Percentiles rank a stretch among this genome's conserved stretches.
These are phyloP conservation scores for Myotis pilosus DNA, from an alignment of 2,797 vertebrate genomes.

Conservation along the genomic window DNA sequence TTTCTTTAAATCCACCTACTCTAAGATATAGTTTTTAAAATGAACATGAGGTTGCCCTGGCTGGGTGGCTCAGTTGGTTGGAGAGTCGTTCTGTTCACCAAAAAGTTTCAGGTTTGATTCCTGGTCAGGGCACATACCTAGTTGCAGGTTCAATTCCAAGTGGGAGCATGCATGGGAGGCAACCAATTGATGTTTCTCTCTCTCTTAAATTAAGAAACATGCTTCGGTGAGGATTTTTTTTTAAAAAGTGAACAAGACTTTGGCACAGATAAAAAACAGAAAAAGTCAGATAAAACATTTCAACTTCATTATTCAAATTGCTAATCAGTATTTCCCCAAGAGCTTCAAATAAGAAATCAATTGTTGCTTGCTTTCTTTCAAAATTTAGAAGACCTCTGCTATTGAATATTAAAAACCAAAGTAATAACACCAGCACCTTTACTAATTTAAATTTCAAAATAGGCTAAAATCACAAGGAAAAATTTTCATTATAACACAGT, in stretches of 20 bases:
- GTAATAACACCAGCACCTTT: background rate
- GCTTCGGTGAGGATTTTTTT: background rate
- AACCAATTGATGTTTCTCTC: background rate
- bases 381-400: conserved; percentile 1
- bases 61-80: background rate
- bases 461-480: background rate
- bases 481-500: background rate
- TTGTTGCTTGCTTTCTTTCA: conserved; percentile 23
- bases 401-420: conserved; percentile 37
- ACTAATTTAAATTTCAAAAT: conserved; percentile 26
- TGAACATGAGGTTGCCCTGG: background rate
- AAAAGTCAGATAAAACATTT: conserved; percentile 3
- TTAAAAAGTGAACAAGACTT: background rate
- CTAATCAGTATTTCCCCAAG: conserved; percentile 10
- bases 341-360: conserved; percentile 2
- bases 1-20: background rate
- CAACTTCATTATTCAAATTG: conserved; percentile 24
- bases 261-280: background rate
- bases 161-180: background rate
- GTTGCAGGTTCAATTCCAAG: background rate
- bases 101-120: background rate
- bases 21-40: conserved; percentile 11
- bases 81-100: background rate
- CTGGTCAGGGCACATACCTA: background rate
- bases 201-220: background rate